Evolutionary conservation across 2,113 vertebrate genomes (phyloP).

Genomic region (Cyphomyrus plagiostoma): DNA sequence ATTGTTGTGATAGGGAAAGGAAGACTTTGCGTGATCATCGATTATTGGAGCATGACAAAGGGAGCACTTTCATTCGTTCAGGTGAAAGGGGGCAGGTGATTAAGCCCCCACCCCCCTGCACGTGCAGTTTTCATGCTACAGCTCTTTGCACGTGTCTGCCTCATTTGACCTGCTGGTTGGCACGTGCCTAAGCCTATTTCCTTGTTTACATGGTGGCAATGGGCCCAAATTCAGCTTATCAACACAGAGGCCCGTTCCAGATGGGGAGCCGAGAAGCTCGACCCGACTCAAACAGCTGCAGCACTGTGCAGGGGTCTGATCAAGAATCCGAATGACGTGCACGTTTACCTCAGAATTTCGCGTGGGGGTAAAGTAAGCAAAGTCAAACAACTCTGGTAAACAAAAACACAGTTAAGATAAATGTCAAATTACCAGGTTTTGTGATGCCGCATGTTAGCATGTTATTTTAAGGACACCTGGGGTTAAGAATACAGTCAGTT

Average conservation of each 20-base stretch:
- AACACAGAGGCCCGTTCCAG: neutral
- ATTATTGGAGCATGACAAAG: neutral
- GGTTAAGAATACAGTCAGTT: neutral
- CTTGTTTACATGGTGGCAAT: neutral
- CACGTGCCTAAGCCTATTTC: neutral
- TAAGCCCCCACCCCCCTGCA: neutral
- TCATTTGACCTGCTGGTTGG: neutral
- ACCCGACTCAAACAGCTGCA: neutral
- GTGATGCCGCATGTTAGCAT: neutral
- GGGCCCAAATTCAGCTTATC: neutral
- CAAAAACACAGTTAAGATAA: neutral
- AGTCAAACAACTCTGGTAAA: neutral
- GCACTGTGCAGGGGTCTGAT: neutral
- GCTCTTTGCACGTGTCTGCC: neutral
- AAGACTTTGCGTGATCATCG: neutral
- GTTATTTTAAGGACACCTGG: neutral
- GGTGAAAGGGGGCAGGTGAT: neutral
- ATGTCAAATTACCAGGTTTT: neutral
- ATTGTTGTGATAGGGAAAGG: neutral
- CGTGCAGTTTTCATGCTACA: neutral
- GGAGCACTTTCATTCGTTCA: neutral
- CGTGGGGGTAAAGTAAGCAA: constrained; percentile 13
- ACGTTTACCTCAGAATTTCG: no score
- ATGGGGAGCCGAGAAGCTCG: neutral
- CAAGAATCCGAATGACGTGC: neutral